Evolutionary conservation across 1,140 invertebrate genomes (phyloP).

Genomic region (Globodera rostochiensis): DNA sequence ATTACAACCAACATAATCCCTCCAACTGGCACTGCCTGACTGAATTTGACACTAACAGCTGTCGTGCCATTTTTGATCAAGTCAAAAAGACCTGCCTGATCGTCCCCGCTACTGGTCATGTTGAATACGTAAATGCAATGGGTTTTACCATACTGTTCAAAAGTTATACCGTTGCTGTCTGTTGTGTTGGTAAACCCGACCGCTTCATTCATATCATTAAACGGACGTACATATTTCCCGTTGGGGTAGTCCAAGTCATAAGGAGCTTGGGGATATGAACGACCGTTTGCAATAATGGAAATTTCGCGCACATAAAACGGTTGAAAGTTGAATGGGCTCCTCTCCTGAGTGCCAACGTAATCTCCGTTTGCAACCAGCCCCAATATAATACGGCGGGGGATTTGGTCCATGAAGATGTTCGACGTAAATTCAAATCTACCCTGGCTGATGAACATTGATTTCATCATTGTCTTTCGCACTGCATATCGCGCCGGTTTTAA

Average conservation of each 20-base stretch:
- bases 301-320: constrained; percentile 32
- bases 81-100: constrained; percentile 20
- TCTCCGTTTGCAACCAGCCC: constrained; percentile 15
- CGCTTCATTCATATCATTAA: constrained; percentile 28
- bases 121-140: not conserved
- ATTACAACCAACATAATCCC: constrained; percentile 23
- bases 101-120: constrained; percentile 15
- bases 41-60: constrained; percentile 30
- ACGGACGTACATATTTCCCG: constrained; percentile 25
- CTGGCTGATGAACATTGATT: constrained; percentile 22
- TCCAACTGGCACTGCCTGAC: constrained; percentile 11
- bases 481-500: constrained; percentile 12
- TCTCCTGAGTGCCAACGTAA: constrained; percentile 9
- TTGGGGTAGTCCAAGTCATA: constrained; percentile 30
- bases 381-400: constrained; percentile 17
- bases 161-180: not conserved
- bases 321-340: constrained; percentile 33
- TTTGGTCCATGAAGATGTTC: constrained; percentile 30
- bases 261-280: not conserved
- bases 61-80: constrained; percentile 30
- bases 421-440: constrained; percentile 7
- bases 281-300: constrained; percentile 2
- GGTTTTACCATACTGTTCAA: not conserved
- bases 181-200: constrained; percentile 7
- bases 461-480: constrained; percentile 26